A percentile compares a stretch with the other conserved stretches of the same genome.
Conservation (phyloP, 2,888 invertebrate species). For the Caenorhabditis auriculariae region DNA sequence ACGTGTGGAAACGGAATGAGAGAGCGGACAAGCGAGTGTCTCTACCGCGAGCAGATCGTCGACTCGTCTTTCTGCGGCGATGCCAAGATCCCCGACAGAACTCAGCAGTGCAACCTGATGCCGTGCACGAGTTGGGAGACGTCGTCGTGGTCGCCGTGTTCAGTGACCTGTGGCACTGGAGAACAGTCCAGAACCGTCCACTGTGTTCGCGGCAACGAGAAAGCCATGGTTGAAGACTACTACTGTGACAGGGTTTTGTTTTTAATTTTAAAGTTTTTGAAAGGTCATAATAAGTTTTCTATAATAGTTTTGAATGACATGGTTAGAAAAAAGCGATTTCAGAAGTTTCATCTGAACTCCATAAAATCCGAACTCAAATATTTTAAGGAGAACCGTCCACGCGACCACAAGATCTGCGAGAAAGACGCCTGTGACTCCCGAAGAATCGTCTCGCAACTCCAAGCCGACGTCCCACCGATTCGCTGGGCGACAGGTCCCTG, state of each 20-base stretch:
- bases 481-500: conserved; percentile 59
- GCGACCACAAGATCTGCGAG: conserved; percentile 39
- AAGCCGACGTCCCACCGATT: conserved; percentile 34
- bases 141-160: conserved; percentile 55
- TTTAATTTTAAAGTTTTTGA: neutral
- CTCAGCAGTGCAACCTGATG: conserved; percentile 44
- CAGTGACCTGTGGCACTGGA: conserved; percentile 73
- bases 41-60: conserved; percentile 57
- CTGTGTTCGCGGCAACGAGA: conserved; percentile 65
- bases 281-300: neutral
- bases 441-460: conserved; percentile 9
- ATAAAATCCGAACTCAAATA: neutral
- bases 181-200: conserved; percentile 70
- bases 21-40: conserved; percentile 53
- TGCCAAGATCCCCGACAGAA: conserved; percentile 29
- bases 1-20: conserved; percentile 60
- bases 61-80: conserved; percentile 57
- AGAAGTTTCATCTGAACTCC: too few species aligned
- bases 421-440: conserved; percentile 35
- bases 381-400: conserved; percentile 31
- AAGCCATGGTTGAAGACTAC: conserved; percentile 22
- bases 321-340: too few species aligned
- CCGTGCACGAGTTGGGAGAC: conserved; percentile 54
- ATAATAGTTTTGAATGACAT: neutral
- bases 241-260: conserved; percentile 36